Conservation (phyloP, 2,888 invertebrate species). For the Ophion ventricosus region DNA sequence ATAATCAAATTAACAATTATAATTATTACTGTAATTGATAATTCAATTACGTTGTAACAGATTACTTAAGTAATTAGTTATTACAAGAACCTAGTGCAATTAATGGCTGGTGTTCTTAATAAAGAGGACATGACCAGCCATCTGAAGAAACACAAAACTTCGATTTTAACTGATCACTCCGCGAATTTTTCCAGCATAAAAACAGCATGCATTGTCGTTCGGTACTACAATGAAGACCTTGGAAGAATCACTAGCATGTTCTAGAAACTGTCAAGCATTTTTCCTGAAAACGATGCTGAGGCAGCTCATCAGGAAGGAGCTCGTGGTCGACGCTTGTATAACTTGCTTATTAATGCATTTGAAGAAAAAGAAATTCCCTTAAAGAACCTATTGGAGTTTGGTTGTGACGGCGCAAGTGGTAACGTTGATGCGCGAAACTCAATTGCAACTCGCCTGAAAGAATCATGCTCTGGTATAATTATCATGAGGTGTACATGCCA, state of each 20-base stretch:
- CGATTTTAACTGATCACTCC: slow-evolving; percentile 71
- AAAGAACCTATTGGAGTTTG: slow-evolving; percentile 74
- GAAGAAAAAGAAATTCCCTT: slow-evolving; percentile 56
- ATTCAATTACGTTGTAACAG: too few relatives aligned
- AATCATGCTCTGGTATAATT: slow-evolving; percentile 19
- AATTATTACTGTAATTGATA: too few relatives aligned
- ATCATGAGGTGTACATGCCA: slow-evolving; percentile 28
- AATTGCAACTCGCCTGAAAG: slow-evolving; percentile 16
- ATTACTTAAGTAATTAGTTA: too few relatives aligned
- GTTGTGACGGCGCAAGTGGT: slow-evolving; percentile 23
- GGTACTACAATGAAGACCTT: slow-evolving; percentile 66
- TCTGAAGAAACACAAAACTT: slow-evolving; percentile 69
- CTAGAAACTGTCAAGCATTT: slow-evolving; percentile 69
- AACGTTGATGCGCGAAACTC: slow-evolving; percentile 18
- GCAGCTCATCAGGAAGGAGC: slow-evolving; percentile 53
- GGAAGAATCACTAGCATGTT: slow-evolving; percentile 64
- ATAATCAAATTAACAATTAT: too few relatives aligned
- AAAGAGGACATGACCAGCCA: slow-evolving; percentile 69
- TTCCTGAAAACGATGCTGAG: slow-evolving; percentile 45
- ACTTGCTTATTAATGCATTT: slow-evolving; percentile 59
- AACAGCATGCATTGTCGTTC: slow-evolving; percentile 67
- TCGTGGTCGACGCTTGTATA: slow-evolving; percentile 60
- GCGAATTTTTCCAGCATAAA: slow-evolving; percentile 70
- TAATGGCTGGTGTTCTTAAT: slow-evolving; percentile 66
- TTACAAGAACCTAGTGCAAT: too few relatives aligned